Base-by-base conservation (phyloP, 2,888 invertebrate species). In the Erebia epiphron region DNA sequence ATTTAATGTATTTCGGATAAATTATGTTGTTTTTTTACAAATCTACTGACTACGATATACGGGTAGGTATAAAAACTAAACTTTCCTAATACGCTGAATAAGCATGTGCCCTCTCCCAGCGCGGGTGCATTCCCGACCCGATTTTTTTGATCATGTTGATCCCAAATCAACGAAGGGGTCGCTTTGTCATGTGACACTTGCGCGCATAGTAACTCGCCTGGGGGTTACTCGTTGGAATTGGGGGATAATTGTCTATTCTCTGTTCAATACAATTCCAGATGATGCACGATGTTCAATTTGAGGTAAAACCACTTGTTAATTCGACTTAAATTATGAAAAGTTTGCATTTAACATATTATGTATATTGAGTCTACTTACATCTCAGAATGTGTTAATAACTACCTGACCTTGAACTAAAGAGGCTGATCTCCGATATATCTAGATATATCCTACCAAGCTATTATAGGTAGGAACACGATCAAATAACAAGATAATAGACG, bases 181-280 rank as follows among this genome's bases (percentile, higher is more conserved):
- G 88, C 86, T 87, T 89, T 91, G 90, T 92, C 87, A 91, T 89
- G 85, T 87, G 91, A 92, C 92, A 92, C 92, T 92, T 90, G 92
- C 90, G 88, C 88, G 86, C 85, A 83, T 82, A 82, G 82, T 83
- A 83, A 82, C 86, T 86, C 83, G 73, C 81, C 87, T 85, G 85
- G 82, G 86, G 87, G 90, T 84, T 87, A 84, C 85, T 88, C 86
- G 87, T 88, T 88, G 87, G 84, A 86, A 87, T 86, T 84, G 80
- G 80, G 81, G 80, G 85, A 86, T 88, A 86, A 89, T 89, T 89
- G 85, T 86, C 82, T 83, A 85, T 89, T 87, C 83, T 83, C 75
- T 79, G 76, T 67, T 77, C 78, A 80, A 79, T 75, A 35, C 18
- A 35, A 35, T 7, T 35, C 35, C 35, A 14, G 18, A 46, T 13